Evolutionary conservation across 35 echinoderm and acorn worm genomes (phyloP).

Genomic region (Ophioderma brevispina): DNA sequence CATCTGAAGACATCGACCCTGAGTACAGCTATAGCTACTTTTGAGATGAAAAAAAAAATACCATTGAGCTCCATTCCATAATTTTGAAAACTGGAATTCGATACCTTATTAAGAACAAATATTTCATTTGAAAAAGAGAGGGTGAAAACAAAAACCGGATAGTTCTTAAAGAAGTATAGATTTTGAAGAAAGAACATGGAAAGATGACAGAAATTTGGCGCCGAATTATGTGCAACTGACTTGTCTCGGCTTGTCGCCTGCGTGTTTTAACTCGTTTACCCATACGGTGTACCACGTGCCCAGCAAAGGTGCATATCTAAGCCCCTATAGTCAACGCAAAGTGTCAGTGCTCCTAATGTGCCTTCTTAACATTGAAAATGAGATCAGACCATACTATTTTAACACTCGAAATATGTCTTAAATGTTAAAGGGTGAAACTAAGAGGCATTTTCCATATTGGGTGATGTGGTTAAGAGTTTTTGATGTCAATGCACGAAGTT

Average conservation of each 20-base stretch:
- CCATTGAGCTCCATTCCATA: too few species aligned
- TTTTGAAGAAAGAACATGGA: not conserved
- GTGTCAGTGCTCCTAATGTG: not conserved
- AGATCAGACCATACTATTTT: constrained; percentile 7
- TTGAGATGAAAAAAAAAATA: too few species aligned
- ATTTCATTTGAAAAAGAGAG: too few species aligned
- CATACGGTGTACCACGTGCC: not conserved
- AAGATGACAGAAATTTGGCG: not conserved
- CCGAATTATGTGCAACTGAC: not conserved
- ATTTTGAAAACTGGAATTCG: too few species aligned
- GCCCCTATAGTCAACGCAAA: not conserved
- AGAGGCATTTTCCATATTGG: not conserved
- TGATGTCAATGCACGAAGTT: too few species aligned
- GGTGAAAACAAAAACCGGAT: too few species aligned
- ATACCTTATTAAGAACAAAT: too few species aligned
- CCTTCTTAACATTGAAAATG: not conserved
- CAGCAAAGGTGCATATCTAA: not conserved
- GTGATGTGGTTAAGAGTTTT: too few species aligned
- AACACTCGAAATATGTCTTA: not conserved
- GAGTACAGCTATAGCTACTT: too few species aligned
- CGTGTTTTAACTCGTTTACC: not conserved
- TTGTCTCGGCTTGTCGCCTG: not conserved
- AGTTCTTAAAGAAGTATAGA: too few species aligned
- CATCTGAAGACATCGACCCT: too few species aligned
- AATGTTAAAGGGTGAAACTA: not conserved